Evolutionary conservation across 2,797 vertebrate genomes (phyloP), one percentile per base, ranked within the genome.

Genomic region (Rhynchonycteris naso): DNA sequence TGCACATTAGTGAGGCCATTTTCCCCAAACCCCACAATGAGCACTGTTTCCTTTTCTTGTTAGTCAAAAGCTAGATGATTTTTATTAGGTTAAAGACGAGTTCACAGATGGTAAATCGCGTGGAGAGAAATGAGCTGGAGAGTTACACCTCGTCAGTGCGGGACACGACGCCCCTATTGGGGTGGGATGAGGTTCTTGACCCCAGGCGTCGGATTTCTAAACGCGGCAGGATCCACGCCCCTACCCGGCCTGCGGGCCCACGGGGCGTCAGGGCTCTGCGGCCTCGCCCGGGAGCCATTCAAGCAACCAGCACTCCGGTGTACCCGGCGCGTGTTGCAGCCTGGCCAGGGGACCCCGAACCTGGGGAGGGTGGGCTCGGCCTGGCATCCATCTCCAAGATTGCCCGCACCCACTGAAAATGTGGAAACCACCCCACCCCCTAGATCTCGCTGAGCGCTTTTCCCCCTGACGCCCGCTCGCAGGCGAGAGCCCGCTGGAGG

Each of bases 1-100:
- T 98, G 98, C 98, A 99, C 99, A 99, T 99, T 99, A 99, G 99
- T 96, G 97, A 99, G 98, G 99, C 99, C 99, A 99, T 99, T 99
- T 99, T 98, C 98, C 99, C 98, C 99, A 99, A 99, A 98, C 99
- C 99, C 98, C 99, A 99, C 99, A 99, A 99, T 98, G 98, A 99
- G 98, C 99, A 99, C 98, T 99, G 99, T 99, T 99, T 99, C 99
- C 99, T 99, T 98, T 99, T 99, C 99, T 98, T 99, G 98, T 98
- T 99, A 98, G 98, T 98, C 98, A 98, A 98, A 98, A 98, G 98
- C 97, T 97, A 97, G 98, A 98, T 98, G 98, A 98, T 98, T 99
- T 99, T 99, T 99, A 99, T 99, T 98, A 98, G 98, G 98, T 98
- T 98, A 98, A 98, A 98, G 98, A 99, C 98, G 98, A 99, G 98